These are phyloP conservation scores for Conomelus anceps DNA, from an alignment of 2,888 invertebrate genomes.

Conservation along the genomic window DNA sequence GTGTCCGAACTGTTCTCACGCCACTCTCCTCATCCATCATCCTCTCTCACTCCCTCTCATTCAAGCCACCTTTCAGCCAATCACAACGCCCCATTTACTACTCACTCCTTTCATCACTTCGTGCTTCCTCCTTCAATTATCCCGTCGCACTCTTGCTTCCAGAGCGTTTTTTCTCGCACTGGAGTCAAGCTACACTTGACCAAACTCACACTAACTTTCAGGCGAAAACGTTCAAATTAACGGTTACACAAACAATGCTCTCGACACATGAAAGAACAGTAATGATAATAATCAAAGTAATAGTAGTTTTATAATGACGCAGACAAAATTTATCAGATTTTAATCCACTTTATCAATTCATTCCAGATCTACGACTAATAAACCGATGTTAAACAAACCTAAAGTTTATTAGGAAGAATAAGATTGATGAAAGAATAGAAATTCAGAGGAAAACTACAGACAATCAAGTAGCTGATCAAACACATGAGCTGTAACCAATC, in stretches of 20 bases:
- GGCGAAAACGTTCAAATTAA: neutral
- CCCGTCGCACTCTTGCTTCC: neutral
- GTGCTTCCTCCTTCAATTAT: neutral
- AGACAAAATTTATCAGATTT: no score
- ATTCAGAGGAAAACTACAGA: no score
- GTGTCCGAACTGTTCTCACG: neutral
- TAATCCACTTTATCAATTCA: no score
- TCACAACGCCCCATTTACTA: neutral
- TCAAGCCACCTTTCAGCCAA: neutral
- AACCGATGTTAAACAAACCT: no score
- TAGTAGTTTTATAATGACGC: neutral
- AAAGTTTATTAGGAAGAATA: no score
- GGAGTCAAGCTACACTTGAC: neutral
- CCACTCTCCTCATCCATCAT: neutral
- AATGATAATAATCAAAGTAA: neutral
- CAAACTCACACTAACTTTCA: neutral
- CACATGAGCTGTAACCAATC: no score
- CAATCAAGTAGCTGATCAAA: no score
- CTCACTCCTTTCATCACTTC: neutral
- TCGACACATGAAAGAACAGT: neutral
- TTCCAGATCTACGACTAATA: no score
- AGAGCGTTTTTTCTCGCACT: neutral
- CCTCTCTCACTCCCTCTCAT: neutral
- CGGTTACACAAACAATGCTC: neutral
- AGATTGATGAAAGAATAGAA: no score